These are phyloP conservation scores for Shinisaurus crocodilurus DNA, from an alignment of 2,113 vertebrate genomes.

Conservation along the genomic window DNA sequence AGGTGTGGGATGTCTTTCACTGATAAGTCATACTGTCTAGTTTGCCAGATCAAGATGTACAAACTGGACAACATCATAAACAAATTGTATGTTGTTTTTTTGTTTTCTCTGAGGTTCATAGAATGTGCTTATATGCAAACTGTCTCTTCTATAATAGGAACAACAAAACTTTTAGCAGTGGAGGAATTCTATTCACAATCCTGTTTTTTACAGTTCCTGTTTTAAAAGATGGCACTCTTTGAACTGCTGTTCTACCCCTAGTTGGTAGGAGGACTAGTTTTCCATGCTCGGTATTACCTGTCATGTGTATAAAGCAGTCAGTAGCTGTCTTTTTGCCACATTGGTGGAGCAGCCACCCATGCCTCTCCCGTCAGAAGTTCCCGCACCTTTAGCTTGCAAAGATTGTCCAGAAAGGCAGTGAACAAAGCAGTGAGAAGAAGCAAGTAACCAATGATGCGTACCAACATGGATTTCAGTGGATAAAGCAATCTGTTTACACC, in stretches of 20 bases:
- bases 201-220: not conserved
- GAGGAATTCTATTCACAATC: not conserved
- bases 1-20: not conserved
- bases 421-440: not conserved
- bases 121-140: conserved; percentile 8
- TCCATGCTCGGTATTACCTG: not conserved
- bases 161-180: not conserved
- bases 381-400: conserved; percentile 3
- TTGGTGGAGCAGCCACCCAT: not conserved
- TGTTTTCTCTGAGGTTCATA: not conserved
- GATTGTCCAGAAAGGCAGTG: not conserved
- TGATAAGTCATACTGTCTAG: conserved; percentile 18
- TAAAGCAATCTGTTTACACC: not conserved
- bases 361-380: conserved; percentile 40
- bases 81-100: conserved; percentile 15
- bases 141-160: not conserved
- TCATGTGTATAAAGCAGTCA: not conserved
- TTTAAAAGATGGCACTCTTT: not conserved
- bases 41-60: conserved; percentile 2
- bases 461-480: not conserved
- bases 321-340: not conserved
- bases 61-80: conserved; percentile 13
- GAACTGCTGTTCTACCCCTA: not conserved
- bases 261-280: not conserved
- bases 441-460: not conserved